phyloP scores from a whole-genome alignment of 2,888 invertebrate genomes.

The Pinctada fucata region DNA sequence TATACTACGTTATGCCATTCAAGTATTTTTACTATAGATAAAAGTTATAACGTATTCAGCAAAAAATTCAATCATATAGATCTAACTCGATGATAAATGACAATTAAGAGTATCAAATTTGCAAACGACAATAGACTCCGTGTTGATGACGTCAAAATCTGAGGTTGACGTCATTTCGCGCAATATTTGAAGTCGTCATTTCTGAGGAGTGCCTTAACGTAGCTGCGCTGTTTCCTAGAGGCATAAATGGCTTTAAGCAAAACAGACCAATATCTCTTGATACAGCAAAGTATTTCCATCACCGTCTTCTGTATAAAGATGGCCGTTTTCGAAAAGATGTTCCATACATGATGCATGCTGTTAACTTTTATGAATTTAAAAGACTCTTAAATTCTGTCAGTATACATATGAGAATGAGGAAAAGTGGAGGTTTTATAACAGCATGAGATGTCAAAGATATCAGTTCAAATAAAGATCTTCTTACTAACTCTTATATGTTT shows the following conservation, averaged over 20 bases:
- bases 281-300: conserved; percentile 19
- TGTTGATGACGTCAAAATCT: no score
- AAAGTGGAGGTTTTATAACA: not conserved
- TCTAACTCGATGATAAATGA: no score
- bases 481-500: conserved; percentile 34
- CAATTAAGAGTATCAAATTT: no score
- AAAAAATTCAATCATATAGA: no score
- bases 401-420: conserved; percentile 21
- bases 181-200: no score
- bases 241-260: conserved; percentile 18
- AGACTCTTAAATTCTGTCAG: conserved; percentile 3
- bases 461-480: conserved; percentile 14
- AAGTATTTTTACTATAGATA: no score
- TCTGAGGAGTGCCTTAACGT: no score
- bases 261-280: not conserved
- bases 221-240: conserved; percentile 33
- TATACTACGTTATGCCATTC: no score
- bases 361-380: conserved; percentile 24
- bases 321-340: conserved; percentile 27
- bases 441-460: conserved; percentile 4
- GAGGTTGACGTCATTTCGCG: no score
- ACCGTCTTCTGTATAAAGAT: conserved; percentile 1
- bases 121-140: no score
- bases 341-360: conserved; percentile 28
- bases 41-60: no score